Percentiles rank a stretch among this genome's conserved stretches.
Conservation (phyloP, 2,888 invertebrate species). For the Xylophagus ater region DNA sequence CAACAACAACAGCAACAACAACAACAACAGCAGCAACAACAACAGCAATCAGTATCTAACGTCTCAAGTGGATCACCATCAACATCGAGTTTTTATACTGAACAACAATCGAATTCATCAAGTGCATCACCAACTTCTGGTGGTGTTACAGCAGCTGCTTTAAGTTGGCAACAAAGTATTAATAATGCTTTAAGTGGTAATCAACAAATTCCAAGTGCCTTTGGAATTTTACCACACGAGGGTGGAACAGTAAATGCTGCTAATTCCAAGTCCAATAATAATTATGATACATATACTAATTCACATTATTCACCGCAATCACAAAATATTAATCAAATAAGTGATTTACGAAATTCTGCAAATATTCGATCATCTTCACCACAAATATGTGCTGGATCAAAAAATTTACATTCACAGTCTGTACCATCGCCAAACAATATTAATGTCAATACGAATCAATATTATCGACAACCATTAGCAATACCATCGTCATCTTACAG, state of each 20-base stretch:
- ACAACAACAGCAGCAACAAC: slow-evolving; percentile 1
- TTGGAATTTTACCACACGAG: slow-evolving; percentile 68
- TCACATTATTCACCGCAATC: slow-evolving; percentile 39
- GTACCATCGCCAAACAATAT: slow-evolving; percentile 8
- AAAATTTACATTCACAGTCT: slow-evolving; percentile 38
- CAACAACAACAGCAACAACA: slow-evolving; percentile 31
- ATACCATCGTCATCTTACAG: slow-evolving; percentile 43
- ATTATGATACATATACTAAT: slow-evolving; percentile 46
- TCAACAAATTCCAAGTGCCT: slow-evolving; percentile 42
- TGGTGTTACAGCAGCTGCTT: slow-evolving; percentile 38
- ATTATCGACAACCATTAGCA: slow-evolving; percentile 52
- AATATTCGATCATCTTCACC: slow-evolving; percentile 43
- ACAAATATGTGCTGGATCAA: slow-evolving; percentile 41
- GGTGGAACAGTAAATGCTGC: slow-evolving; percentile 47
- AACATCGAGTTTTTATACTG: slow-evolving; percentile 30
- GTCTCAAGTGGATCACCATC: slow-evolving; percentile 5
- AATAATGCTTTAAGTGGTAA: not conserved
- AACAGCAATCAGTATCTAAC: slow-evolving; percentile 3
- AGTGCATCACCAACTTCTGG: slow-evolving; percentile 36
- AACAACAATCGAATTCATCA: slow-evolving; percentile 36
- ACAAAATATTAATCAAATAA: slow-evolving; percentile 54
- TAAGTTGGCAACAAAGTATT: slow-evolving; percentile 65
- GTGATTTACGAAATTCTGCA: slow-evolving; percentile 44
- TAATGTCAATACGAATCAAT: slow-evolving; percentile 6
- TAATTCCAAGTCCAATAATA: slow-evolving; percentile 48